A percentile compares a stretch with the other conserved stretches of the same genome.
These are phyloP conservation scores for Stenichneumon culpator DNA, from an alignment of 2,888 invertebrate genomes.

Conservation along the genomic window DNA sequence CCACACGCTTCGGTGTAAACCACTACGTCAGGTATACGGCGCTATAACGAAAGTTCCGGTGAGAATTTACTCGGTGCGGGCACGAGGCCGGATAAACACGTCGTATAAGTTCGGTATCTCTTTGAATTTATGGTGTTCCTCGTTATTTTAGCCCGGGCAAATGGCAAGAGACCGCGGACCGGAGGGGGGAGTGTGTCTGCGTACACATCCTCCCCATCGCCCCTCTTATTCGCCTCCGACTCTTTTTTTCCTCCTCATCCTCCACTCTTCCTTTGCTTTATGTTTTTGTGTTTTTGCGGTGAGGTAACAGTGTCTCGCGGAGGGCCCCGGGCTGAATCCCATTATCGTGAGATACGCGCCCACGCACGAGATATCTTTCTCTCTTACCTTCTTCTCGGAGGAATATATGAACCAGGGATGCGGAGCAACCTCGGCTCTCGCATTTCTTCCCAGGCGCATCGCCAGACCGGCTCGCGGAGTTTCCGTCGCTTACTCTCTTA, in stretches of 20 bases:
- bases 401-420: slow-evolving; percentile 19
- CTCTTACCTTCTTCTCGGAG: neutral
- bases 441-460: slow-evolving; percentile 36
- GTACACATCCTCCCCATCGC: slow-evolving; percentile 42
- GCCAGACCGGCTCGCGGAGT: neutral
- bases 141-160: slow-evolving; percentile 63
- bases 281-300: slow-evolving; percentile 59
- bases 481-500: neutral
- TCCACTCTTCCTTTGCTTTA: slow-evolving; percentile 13
- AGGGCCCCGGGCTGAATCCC: slow-evolving; percentile 64
- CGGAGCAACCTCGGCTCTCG: slow-evolving; percentile 19
- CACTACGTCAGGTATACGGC: neutral
- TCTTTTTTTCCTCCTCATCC: slow-evolving; percentile 1
- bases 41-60: slow-evolving; percentile 60
- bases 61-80: slow-evolving; percentile 66
- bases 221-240: slow-evolving; percentile 44
- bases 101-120: slow-evolving; percentile 68
- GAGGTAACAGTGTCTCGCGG: slow-evolving; percentile 60
- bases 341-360: slow-evolving; percentile 67
- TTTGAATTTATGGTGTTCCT: slow-evolving; percentile 63
- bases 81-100: slow-evolving; percentile 67
- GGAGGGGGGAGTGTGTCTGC: neutral
- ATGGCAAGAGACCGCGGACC: slow-evolving; percentile 63
- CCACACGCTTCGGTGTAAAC: neutral
- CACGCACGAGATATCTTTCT: slow-evolving; percentile 45